Conservation (phyloP, 2,113 vertebrate species). For the Aspidoscelis tigris region DNA sequence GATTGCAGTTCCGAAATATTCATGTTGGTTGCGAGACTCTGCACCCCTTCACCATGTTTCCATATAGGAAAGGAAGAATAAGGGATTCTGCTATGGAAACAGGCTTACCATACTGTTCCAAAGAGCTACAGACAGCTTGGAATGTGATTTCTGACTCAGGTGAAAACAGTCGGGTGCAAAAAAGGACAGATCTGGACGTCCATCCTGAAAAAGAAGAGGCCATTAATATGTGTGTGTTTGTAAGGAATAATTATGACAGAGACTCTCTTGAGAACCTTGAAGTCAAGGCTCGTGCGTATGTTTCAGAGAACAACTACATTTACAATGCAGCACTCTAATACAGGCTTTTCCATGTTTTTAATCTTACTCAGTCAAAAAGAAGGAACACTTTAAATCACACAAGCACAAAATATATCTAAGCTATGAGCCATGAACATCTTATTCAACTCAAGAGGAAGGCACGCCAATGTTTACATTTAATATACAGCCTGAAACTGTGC, state of each 20-base stretch:
- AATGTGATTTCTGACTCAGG: constrained; percentile 87
- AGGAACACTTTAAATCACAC: not conserved
- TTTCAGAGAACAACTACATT: not conserved
- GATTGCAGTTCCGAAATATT: not conserved
- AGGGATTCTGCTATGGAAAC: too few species aligned
- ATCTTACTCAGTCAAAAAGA: not conserved
- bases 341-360: not conserved
- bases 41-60: not conserved
- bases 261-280: not conserved
- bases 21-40: not conserved
- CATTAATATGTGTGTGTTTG: not conserved
- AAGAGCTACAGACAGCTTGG: constrained; percentile 85
- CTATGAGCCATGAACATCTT: not conserved
- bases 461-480: not conserved
- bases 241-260: too few species aligned
- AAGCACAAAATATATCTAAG: not conserved
- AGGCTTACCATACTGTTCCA: constrained; percentile 89
- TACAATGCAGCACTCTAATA: not conserved
- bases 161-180: constrained; percentile 92
- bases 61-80: not conserved
- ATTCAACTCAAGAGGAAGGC: too few species aligned
- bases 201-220: constrained; percentile 75
- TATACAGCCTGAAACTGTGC: not conserved
- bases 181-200: constrained; percentile 83
- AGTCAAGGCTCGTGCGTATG: not conserved